phyloP scores from a whole-genome alignment of 2,113 vertebrate species.

The Lamprologus ornatipinnis region DNA sequence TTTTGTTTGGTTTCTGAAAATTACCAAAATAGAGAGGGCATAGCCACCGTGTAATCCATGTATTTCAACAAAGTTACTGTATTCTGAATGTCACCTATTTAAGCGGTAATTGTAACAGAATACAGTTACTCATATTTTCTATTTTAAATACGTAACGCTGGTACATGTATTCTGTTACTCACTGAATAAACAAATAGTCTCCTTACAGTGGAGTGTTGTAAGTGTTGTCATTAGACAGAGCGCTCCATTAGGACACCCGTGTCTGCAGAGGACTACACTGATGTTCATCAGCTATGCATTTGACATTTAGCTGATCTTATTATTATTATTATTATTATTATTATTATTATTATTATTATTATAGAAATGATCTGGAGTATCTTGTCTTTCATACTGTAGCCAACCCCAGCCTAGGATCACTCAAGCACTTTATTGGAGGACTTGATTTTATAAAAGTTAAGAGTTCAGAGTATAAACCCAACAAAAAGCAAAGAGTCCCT shows the following conservation, averaged over 20 bases:
- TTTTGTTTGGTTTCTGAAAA: not conserved
- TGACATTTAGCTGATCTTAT: not conserved
- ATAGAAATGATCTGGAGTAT: not conserved
- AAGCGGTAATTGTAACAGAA: not conserved
- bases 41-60: not conserved
- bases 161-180: not conserved
- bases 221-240: not conserved
- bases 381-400: not conserved
- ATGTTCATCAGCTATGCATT: not conserved
- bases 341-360: not conserved
- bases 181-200: not conserved
- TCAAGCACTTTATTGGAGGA: too few species aligned
- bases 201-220: not conserved
- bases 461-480: not conserved
- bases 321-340: too few species aligned
- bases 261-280: not conserved
- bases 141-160: not conserved
- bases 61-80: not conserved
- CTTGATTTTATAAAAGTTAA: not conserved
- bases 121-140: not conserved
- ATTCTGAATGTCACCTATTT: not conserved
- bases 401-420: not conserved
- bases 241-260: not conserved
- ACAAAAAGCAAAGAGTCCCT: not conserved
- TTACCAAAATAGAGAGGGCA: not conserved